Evolutionary conservation across 1,140 invertebrate species (phyloP).

Genomic region (Zaprionus africanus): DNA sequence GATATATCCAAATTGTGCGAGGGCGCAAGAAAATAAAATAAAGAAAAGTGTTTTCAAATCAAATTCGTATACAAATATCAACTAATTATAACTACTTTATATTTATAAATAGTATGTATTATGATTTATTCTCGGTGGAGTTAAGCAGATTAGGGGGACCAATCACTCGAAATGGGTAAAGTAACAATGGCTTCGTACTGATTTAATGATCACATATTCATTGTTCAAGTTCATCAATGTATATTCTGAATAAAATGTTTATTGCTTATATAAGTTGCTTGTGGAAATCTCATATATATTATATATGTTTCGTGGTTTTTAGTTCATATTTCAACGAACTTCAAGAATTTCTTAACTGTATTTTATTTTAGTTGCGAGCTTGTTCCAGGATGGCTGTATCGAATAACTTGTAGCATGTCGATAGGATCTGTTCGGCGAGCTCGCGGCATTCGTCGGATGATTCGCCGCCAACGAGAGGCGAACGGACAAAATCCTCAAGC

Average conservation of each 20-base stretch:
- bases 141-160: not conserved
- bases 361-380: not conserved
- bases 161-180: not conserved
- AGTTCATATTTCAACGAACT: not conserved
- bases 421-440: conserved; percentile 85
- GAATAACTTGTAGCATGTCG: conserved; percentile 85
- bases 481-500: conserved; percentile 86
- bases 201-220: not conserved
- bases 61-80: conserved; percentile 18
- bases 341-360: not conserved
- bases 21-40: conserved; percentile 29
- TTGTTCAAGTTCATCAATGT: not conserved
- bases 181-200: not conserved
- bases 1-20: conserved; percentile 34
- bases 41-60: conserved; percentile 43
- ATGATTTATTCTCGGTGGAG: not conserved
- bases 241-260: not conserved
- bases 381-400: conserved; percentile 31
- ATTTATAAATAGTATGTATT: conserved; percentile 3
- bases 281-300: not conserved
- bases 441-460: conserved; percentile 86
- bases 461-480: conserved; percentile 86
- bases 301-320: not conserved
- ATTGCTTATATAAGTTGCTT: not conserved
- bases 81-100: conserved; percentile 12